Evolutionary conservation across 2,888 invertebrate species (phyloP), one percentile per base, ranked within the genome.

Genomic region (Ephialtes manifestator): DNA sequence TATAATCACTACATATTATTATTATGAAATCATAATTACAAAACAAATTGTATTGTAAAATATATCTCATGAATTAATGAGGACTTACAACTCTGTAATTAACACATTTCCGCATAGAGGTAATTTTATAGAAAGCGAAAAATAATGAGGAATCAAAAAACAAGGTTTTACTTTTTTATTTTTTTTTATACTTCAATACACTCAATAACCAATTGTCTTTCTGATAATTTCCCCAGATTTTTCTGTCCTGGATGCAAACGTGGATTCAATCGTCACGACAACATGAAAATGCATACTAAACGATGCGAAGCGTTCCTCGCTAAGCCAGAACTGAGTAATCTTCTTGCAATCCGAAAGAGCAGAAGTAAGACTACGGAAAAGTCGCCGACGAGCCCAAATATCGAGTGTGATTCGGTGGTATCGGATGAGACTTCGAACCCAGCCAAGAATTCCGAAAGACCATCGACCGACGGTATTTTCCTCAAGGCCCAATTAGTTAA

Each of bases 231-330:
- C 20, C 8, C 31, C 65, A 92, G 93, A 80, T 93, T 88, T 48
- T 78, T 89, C 15, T 93, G 93, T 77, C 91, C 92, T 2, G 92
- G 91, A n/a, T 93, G 93, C 76, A 53, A 89, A 8, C 90, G 89
- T 72, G 84, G 89, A 8, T 93, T 92, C 67, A 93, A 93, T 87
- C 89, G 93, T 4, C 91, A 90, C 20, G 93, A 93, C 72, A 93
- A 93, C 81, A 93, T 93, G 92, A 93, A 92, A 71, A 89, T 90
- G 48, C 93, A 93, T 24, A 90, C 91, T 4, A 92, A 90, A 85
- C 88, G 91, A 7, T 93, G 93, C 74, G 88, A 89, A 28, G 15
- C 72, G 4, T 92, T 93, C 75, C 83, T 89, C 24, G 88, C 89
- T 0, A 90, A 92, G 86, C 92, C 92, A 4, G 87, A 89, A n/a